These are phyloP conservation scores for Yponomeuta evonymella DNA, from an alignment of 2,888 invertebrate species.

Conservation along the genomic window DNA sequence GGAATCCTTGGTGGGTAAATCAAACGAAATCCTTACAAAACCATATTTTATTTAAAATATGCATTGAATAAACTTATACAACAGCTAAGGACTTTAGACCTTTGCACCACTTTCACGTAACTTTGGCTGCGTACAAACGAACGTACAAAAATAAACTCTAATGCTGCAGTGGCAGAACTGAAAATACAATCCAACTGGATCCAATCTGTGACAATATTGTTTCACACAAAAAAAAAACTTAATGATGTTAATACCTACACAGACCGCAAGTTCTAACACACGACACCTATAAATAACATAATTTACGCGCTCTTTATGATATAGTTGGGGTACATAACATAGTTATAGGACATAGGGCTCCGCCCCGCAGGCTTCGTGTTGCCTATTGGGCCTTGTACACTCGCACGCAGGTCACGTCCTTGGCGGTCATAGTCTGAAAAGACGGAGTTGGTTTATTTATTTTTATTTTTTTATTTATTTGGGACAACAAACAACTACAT, in stretches of 20 bases:
- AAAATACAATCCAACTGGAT: not conserved
- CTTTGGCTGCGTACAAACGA: not conserved
- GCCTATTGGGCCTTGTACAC: constrained; percentile 81
- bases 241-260: not conserved
- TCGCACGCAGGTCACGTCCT: constrained; percentile 83
- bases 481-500: too few relatives aligned
- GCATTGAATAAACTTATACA: constrained; percentile 66
- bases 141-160: not conserved
- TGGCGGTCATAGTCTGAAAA: constrained; percentile 81
- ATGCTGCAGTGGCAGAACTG: not conserved
- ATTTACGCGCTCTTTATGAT: constrained; percentile 41
- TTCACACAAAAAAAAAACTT: not conserved
- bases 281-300: constrained; percentile 46
- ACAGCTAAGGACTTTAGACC: constrained; percentile 30
- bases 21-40: constrained; percentile 16
- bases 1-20: not conserved
- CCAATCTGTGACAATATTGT: not conserved
- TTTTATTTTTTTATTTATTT: too few relatives aligned
- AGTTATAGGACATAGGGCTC: constrained; percentile 35
- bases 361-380: constrained; percentile 53
- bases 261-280: not conserved
- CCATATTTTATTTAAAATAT: constrained; percentile 57
- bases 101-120: constrained; percentile 10
- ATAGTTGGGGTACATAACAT: constrained; percentile 49
- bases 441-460: too few relatives aligned